phyloP scores from a whole-genome alignment of 2,797 vertebrate species.

The Glossophaga mutica region DNA sequence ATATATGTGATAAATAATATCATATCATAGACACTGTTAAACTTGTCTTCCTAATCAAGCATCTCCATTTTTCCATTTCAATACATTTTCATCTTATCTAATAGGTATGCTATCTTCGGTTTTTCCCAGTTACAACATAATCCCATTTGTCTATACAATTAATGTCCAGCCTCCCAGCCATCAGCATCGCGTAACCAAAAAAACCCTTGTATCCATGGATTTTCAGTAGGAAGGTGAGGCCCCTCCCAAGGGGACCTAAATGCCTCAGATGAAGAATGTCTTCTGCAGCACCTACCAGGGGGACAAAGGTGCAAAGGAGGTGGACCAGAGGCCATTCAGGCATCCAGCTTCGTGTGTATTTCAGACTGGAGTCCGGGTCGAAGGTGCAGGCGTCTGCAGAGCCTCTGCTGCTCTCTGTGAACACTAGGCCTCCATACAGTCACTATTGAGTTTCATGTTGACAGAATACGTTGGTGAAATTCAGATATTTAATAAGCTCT shows the following conservation, averaged over 20 bases:
- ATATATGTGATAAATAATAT: neutral
- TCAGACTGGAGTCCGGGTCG: neutral
- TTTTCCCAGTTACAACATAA: neutral
- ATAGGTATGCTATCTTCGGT: neutral
- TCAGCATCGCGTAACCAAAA: neutral
- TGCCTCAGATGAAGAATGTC: neutral
- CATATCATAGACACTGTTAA: neutral
- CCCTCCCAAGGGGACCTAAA: neutral
- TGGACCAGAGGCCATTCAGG: neutral
- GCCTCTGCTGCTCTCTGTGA: neutral
- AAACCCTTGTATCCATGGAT: neutral
- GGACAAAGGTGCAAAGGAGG: neutral
- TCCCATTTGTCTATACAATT: neutral
- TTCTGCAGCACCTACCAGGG: neutral
- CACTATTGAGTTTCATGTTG: neutral
- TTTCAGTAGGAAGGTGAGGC: neutral
- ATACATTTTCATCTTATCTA: neutral
- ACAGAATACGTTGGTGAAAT: neutral
- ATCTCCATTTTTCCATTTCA: neutral
- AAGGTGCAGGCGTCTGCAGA: neutral
- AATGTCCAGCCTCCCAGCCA: neutral
- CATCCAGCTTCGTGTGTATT: neutral
- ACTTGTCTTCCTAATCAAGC: neutral
- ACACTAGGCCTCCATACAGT: neutral
- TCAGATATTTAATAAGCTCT: neutral